A percentile compares a stretch with the other conserved stretches of the same genome.
Evolutionary conservation across 1,140 invertebrate genomes (phyloP).

Genomic region (Theocolax elegans): DNA sequence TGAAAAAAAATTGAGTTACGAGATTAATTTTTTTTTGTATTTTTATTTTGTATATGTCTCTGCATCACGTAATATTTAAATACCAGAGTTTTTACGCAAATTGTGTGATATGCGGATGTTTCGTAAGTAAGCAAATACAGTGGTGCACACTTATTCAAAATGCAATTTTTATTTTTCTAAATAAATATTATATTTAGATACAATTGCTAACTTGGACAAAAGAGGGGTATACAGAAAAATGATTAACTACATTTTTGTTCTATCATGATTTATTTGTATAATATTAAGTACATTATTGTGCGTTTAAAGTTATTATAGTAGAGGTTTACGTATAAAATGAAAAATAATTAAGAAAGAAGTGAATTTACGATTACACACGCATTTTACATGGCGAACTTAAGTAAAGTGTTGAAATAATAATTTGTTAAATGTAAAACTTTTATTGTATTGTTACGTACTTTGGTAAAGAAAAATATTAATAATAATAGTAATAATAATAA

Average conservation of each 20-base stretch:
- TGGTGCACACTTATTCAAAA: too few relatives aligned
- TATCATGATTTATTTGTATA: conserved; percentile 40
- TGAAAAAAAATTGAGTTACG: too few relatives aligned
- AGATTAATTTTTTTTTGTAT: too few relatives aligned
- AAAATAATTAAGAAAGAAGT: too few relatives aligned
- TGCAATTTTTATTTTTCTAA: too few relatives aligned
- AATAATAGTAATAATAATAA: background rate
- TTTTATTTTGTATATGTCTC: too few relatives aligned
- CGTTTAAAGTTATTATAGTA: conserved; percentile 26
- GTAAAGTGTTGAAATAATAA: conserved; percentile 32
- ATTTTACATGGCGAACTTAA: conserved; percentile 38
- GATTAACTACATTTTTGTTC: conserved; percentile 36
- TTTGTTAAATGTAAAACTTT: conserved; percentile 43
- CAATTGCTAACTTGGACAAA: too few relatives aligned
- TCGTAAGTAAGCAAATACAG: too few relatives aligned
- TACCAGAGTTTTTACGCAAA: too few relatives aligned
- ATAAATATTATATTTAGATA: conserved; percentile 65
- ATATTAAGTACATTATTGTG: conserved; percentile 38
- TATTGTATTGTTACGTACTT: conserved; percentile 42
- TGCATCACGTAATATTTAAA: too few relatives aligned
- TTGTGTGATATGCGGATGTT: too few relatives aligned
- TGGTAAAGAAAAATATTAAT: conserved; percentile 29
- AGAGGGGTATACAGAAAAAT: conserved; percentile 16
- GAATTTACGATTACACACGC: conserved; percentile 32
- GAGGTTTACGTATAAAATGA: conserved; percentile 29